phyloP scores from a whole-genome alignment of 2,113 vertebrate genomes.

The Tachuris rubrigastra region DNA sequence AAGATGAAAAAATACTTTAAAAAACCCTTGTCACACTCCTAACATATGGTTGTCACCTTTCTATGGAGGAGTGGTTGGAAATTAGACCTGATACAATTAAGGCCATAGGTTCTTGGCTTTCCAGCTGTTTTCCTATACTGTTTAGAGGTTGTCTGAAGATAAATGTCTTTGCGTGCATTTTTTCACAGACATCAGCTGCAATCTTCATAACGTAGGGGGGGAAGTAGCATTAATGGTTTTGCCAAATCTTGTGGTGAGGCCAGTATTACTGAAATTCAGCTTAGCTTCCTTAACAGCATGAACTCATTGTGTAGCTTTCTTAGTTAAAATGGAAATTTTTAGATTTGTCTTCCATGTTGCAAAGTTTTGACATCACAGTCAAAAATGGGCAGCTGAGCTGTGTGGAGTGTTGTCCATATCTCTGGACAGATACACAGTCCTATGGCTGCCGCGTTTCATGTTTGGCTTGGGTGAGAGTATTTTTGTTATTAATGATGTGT shows the following conservation, averaged over 20 bases:
- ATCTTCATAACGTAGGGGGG: not conserved
- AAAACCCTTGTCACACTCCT: not conserved
- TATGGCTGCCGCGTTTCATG: not conserved
- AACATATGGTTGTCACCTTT: not conserved
- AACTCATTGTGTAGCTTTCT: not conserved
- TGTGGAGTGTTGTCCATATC: not conserved
- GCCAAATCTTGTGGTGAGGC: not conserved
- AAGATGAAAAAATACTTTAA: not conserved
- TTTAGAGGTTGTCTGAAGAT: not conserved
- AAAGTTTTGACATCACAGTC: not conserved
- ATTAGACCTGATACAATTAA: not conserved
- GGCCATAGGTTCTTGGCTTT: not conserved
- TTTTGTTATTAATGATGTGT: not conserved
- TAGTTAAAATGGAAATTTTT: not conserved
- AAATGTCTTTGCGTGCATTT: not conserved
- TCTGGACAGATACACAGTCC: not conserved
- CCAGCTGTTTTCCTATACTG: not conserved
- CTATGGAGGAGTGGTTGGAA: not conserved
- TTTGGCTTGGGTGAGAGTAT: not conserved
- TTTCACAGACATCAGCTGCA: fast-evolving
- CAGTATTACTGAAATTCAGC: not conserved
- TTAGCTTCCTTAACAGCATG: not conserved
- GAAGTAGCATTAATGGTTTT: not conserved
- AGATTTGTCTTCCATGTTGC: not conserved
- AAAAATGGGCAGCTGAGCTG: not conserved